Percentiles rank a stretch among this genome's conserved stretches.
phyloP scores from a whole-genome alignment of 1,140 invertebrate genomes.

The Druon quercuslanigerum region DNA sequence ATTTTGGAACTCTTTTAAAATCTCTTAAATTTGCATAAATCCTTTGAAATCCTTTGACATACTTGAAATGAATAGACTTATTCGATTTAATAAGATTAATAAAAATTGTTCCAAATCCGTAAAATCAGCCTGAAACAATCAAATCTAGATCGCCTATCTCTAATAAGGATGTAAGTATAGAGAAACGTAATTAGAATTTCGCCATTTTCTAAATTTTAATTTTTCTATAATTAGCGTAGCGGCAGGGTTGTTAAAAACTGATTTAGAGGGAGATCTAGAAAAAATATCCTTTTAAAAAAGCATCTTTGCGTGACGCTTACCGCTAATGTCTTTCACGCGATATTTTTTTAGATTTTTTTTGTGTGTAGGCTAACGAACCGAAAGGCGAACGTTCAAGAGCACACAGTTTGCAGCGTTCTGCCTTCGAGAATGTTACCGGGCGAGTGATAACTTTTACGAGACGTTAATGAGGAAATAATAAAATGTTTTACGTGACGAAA shows the following conservation, averaged over 20 bases:
- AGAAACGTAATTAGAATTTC: too few relatives aligned
- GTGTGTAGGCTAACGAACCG: constrained; percentile 5
- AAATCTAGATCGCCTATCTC: too few relatives aligned
- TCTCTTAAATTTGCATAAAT: too few relatives aligned
- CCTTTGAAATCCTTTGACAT: too few relatives aligned
- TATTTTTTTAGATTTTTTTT: not conserved
- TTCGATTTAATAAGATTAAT: too few relatives aligned
- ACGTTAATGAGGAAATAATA: constrained; percentile 29
- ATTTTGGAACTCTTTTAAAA: too few relatives aligned
- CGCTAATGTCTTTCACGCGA: not conserved
- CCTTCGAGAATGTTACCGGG: constrained; percentile 3
- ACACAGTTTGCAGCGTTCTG: constrained; percentile 14
- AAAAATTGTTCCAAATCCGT: too few relatives aligned
- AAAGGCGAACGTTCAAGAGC: constrained; percentile 2
- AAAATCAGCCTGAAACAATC: too few relatives aligned
- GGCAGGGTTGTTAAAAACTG: not conserved
- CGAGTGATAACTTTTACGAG: constrained; percentile 29
- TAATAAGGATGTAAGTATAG: too few relatives aligned
- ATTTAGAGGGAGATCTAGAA: not conserved
- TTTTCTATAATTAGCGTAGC: not conserved
- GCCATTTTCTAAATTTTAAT: not conserved
- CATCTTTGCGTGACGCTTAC: constrained; percentile 1
- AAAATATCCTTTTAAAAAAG: not conserved
- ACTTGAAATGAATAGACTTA: too few relatives aligned
- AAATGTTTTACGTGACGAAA: constrained; percentile 13